Base-by-base conservation (phyloP, 2,797 vertebrate genomes). In the Notamacropus eugenii region DNA sequence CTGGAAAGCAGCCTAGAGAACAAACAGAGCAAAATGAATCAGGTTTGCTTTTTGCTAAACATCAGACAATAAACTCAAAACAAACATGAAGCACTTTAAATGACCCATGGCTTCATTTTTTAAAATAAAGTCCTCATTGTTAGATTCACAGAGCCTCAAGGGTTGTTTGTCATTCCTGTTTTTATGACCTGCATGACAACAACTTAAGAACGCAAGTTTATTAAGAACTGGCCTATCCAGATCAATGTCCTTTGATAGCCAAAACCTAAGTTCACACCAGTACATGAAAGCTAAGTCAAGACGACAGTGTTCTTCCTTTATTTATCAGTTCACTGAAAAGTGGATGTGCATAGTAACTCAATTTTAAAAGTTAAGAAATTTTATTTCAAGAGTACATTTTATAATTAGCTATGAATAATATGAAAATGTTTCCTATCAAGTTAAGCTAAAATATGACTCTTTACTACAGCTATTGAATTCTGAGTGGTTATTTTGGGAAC, bases 1-100 rank as follows among this genome's bases (percentile, higher is more conserved):
- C 99, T 99, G 99, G 99, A 99, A 99, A 98, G 99, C 99, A 97
- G 99, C 99, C 99, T 99, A 96, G 74, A 97, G 98, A 98, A 98
- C 96, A 99, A 97, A 98, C 98, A 98, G 90, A 97, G 94, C 97
- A 98, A 97, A 98, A 98, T 97, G 62, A 98, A 98, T 96, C 92
- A 98, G 98, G 98, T 98, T 96, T 98, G 98, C 97, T 98, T 98
- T 98, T 93, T 97, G 97, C 98, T 98, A 97, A 98, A 98, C 97
- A 98, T 56, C 97, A 97, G 97, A 97, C 96, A 97, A 98, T 97
- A 97, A 98, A 98, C 96, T 98, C 97, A 98, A 98, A 98, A 98
- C 93, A 98, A 97, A 97, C 95, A 98, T 93, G 91, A 90, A 55
- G 93, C 97, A 97, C 95, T 96, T 98, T 98, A 98, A 98, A 98